These are phyloP conservation scores for Orcinus orca DNA, from an alignment of 2,113 vertebrate species.

Conservation along the genomic window DNA sequence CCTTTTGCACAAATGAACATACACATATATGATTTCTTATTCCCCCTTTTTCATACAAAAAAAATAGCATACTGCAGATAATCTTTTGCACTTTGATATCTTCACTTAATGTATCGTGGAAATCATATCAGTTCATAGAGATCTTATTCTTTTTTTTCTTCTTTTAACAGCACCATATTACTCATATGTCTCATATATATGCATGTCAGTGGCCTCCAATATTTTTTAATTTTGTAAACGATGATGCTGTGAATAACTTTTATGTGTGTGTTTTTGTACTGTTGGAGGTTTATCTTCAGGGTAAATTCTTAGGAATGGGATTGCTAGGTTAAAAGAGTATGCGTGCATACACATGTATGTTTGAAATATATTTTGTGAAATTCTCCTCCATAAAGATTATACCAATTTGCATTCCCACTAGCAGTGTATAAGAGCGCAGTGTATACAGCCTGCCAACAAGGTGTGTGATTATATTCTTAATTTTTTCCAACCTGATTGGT, in stretches of 20 bases:
- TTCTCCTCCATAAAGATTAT: not conserved
- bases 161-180: not conserved
- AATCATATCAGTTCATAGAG: not conserved
- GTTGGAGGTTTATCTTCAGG: not conserved
- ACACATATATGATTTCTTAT: not conserved
- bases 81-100: constrained; percentile 21
- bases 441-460: not conserved
- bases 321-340: not conserved
- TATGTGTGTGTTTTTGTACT: not conserved
- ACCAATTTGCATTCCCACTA: not conserved
- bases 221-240: constrained; percentile 8
- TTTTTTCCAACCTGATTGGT: not conserved
- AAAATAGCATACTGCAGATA: not conserved
- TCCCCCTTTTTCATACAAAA: not conserved
- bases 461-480: not conserved
- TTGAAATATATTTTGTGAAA: constrained; percentile 25
- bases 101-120: not conserved
- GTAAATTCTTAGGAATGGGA: not conserved
- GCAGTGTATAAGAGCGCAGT: not conserved
- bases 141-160: not conserved
- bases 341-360: not conserved
- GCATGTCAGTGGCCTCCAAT: not conserved
- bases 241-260: not conserved
- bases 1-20: not conserved
- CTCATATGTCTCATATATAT: not conserved